Conservation (phyloP, 1,140 invertebrate genomes). For the Cotesia chilonis region DNA sequence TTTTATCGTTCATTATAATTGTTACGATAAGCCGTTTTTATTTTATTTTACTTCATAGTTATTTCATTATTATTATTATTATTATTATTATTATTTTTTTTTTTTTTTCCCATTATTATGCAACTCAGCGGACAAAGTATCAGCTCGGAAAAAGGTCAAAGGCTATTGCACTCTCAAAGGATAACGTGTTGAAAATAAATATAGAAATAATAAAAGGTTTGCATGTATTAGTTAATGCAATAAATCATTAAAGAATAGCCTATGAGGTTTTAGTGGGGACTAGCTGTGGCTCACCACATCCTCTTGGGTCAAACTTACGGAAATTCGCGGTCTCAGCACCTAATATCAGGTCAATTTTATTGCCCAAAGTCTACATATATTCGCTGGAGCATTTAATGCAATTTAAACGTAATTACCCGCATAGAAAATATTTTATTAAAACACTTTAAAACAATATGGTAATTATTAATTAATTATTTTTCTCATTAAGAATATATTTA, state of each 20-base stretch:
- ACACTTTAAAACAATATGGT: too few species aligned
- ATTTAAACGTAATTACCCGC: too few species aligned
- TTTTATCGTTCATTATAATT: slow-evolving; percentile 24
- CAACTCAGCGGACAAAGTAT: too few species aligned
- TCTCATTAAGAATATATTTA: background rate
- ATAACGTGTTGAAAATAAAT: slow-evolving; percentile 2
- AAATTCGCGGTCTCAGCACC: slow-evolving; percentile 28
- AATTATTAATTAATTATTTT: background rate
- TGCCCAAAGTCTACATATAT: slow-evolving; percentile 1
- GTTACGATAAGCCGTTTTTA: background rate
- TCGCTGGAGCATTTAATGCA: background rate
- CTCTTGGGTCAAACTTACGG: slow-evolving; percentile 27
- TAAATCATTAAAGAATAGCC: slow-evolving; percentile 3
- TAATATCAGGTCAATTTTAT: slow-evolving; percentile 16
- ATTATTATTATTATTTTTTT: too few species aligned
- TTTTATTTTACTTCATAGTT: background rate
- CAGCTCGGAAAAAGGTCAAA: too few species aligned
- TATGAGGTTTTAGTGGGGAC: slow-evolving; percentile 10
- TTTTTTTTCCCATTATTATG: too few species aligned
- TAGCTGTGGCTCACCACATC: slow-evolving; percentile 31
- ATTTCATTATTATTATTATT: background rate
- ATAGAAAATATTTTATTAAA: too few species aligned
- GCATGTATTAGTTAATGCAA: background rate
- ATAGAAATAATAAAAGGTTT: background rate
- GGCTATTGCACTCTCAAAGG: too few species aligned